These are phyloP conservation scores for Plumapathes pennacea DNA, from an alignment of 92 coral and sea anemone species.

Conservation along the genomic window DNA sequence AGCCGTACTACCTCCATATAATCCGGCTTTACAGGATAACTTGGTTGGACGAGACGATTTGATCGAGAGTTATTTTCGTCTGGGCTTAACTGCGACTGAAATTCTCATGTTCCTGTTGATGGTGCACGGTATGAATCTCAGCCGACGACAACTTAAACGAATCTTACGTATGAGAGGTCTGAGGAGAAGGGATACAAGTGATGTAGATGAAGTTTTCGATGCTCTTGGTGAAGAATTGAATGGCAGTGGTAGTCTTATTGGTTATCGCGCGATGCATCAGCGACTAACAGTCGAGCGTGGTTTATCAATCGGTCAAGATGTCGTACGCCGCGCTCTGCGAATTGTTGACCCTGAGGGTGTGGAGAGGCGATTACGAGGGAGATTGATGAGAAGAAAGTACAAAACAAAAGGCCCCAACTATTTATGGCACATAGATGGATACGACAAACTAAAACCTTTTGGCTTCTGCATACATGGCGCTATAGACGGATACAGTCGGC, in stretches of 20 bases:
- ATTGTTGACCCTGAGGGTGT: constrained; percentile 50
- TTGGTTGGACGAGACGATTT: not conserved
- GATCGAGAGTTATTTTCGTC: constrained; percentile 5
- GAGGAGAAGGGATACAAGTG: constrained; percentile 1
- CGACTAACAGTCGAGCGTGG: constrained; percentile 8
- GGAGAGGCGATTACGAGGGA: constrained; percentile 8
- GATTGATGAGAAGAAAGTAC: constrained; percentile 27
- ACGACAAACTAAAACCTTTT: constrained; percentile 31
- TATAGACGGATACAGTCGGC: constrained; percentile 49
- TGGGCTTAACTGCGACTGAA: constrained; percentile 6
- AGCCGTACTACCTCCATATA: no score
- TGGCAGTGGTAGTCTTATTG: constrained; percentile 38
- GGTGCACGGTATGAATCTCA: constrained; percentile 14
- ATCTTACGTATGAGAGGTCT: not conserved
- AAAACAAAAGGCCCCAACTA: constrained; percentile 29
- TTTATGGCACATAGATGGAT: constrained; percentile 48
- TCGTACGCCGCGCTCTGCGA: constrained; percentile 18
- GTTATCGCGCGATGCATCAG: constrained; percentile 43
- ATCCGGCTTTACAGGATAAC: no score
- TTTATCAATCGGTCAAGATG: constrained; percentile 24
- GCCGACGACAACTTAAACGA: constrained; percentile 18
- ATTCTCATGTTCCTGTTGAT: constrained; percentile 5
- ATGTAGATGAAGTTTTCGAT: constrained; percentile 5
- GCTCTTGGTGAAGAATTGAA: constrained; percentile 15
- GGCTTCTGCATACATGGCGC: constrained; percentile 46